A percentile compares a stretch with the other conserved stretches of the same genome.
phyloP scores from a whole-genome alignment of 2,113 vertebrate genomes.

The Chauna torquata region DNA sequence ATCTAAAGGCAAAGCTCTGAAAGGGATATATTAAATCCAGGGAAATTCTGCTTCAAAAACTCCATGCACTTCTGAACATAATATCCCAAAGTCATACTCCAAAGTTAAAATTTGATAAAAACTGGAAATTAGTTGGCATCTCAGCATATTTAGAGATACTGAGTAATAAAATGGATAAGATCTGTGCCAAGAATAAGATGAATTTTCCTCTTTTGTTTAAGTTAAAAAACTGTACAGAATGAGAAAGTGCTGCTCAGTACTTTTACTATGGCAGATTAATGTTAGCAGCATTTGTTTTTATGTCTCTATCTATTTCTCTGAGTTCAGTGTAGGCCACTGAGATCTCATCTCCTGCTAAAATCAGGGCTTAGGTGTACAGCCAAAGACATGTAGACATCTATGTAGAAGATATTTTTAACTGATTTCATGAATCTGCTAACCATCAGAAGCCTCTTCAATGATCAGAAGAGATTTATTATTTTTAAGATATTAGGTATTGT shows the following conservation, averaged over 20 bases:
- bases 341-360: not conserved
- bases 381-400: not conserved
- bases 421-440: not conserved
- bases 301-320: not conserved
- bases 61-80: constrained; percentile 5
- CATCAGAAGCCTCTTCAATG: not conserved
- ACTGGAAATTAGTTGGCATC: constrained; percentile 61
- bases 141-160: constrained; percentile 14
- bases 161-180: constrained; percentile 31
- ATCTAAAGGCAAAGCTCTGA: constrained; percentile 53
- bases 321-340: not conserved
- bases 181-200: constrained; percentile 15
- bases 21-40: constrained; percentile 48
- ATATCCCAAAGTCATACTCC: constrained; percentile 44
- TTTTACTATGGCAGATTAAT: not conserved
- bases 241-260: not conserved
- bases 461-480: not conserved
- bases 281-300: not conserved
- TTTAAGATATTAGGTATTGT: not conserved
- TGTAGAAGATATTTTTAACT: not conserved
- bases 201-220: constrained; percentile 24
- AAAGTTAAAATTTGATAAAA: constrained; percentile 62
- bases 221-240: not conserved
- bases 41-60: constrained; percentile 59
- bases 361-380: not conserved